Base-by-base conservation (phyloP, 2,797 vertebrate genomes). In the Gymnothorax javanicus region DNA sequence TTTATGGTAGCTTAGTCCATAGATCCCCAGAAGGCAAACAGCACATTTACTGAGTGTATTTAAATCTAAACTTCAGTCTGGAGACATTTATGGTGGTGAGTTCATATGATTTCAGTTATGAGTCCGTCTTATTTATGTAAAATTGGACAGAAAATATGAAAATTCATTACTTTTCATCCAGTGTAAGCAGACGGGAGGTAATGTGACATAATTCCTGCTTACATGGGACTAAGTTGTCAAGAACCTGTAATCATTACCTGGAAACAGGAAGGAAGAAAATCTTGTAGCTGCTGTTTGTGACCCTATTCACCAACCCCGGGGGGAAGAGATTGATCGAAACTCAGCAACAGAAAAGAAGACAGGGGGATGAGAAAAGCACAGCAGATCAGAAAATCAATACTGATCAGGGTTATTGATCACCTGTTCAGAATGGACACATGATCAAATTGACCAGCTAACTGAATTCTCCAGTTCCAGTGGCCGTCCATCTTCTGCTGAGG, bases 341-440 rank as follows among this genome's bases (percentile, higher is more conserved):
- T 43, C 77, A 54, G 52, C 20, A 11, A 56, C 54, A 20, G 15
- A 79, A 54, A n/a, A 81, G n/a, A 81, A 67, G 83, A 67, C 13
- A 52, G 83, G 62, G 11, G 59, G 60, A 84, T 50, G 17, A 20
- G 58, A 83, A 83, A 84, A 64, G 83, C 59, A 62, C 83, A 62
- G 60, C 43, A 50, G 27, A 84, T 62, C 15, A 64, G 60, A 67
- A 20, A 64, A 84, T 84, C 83, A 84, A 84, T 84, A 50, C 33
- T 84, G 58, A 84, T 84, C 33, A 62, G 33, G 83, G 60, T 43
- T 84, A 84, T 84, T 67, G 83, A 84, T 84, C 83, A 84, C 59
- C 83, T 50, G 58, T 60, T 84, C 33, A 50, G 50, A 84, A 64
- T 43, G 58, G 83, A 64, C 64, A 84, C 58, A 58, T 27, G 33